Conservation (phyloP, 2,113 vertebrate genomes). For the Chloebia gouldiae region DNA sequence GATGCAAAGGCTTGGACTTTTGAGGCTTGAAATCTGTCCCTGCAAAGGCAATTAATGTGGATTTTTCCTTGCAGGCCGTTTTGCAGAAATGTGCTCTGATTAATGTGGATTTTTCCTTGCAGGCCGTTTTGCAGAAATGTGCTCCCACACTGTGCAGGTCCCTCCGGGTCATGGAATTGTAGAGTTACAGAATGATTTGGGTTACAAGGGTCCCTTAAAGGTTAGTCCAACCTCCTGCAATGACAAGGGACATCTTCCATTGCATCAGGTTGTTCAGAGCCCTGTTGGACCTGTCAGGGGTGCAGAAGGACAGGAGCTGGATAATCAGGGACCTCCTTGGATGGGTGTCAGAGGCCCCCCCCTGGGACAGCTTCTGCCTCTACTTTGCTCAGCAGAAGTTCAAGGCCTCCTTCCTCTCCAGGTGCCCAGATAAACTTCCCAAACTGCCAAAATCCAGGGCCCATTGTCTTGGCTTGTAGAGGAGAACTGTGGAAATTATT, state of each 20-base stretch:
- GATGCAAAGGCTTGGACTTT: background rate
- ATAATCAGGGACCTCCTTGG: background rate
- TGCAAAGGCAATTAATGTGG: background rate
- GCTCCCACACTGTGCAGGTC: background rate
- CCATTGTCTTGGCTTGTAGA: background rate
- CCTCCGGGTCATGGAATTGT: background rate
- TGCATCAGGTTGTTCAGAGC: background rate
- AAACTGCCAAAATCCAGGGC: background rate
- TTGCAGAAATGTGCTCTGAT: background rate
- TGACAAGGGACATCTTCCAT: background rate
- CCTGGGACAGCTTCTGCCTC: background rate
- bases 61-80: background rate
- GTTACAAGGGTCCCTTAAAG: background rate
- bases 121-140: background rate
- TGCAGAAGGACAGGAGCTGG: background rate
- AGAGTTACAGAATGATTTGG: background rate
- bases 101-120: background rate
- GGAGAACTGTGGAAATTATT: background rate
- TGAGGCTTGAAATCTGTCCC: background rate
- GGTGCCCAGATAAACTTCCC: background rate
- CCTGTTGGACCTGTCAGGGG: background rate
- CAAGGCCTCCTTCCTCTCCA: background rate
- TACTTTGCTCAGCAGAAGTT: background rate
- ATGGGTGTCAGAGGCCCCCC: no score
- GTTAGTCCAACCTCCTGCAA: background rate